Percentiles rank a stretch among this genome's conserved stretches.
Evolutionary conservation across 1,140 invertebrate genomes (phyloP).

Genomic region (Musca vetustissima): DNA sequence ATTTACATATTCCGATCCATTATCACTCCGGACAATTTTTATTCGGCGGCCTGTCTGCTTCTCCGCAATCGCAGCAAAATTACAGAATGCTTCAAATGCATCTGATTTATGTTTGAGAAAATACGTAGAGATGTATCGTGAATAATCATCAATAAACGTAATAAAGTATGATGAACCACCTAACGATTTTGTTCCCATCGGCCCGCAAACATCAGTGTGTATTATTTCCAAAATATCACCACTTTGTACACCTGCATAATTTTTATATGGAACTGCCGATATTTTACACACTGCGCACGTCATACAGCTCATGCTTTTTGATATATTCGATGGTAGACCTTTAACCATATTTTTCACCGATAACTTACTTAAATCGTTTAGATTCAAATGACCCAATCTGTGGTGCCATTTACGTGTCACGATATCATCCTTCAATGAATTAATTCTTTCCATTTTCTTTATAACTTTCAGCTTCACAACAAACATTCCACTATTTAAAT

Average conservation of each 20-base stretch:
- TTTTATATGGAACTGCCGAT: conserved; percentile 8
- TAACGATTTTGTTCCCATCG: conserved; percentile 37
- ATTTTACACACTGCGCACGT: conserved; percentile 16
- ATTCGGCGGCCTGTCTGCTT: conserved; percentile 41
- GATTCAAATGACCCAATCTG: conserved; percentile 3
- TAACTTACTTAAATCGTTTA: conserved; percentile 15
- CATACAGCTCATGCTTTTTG: not conserved
- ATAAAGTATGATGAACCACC: conserved; percentile 43
- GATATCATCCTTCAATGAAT: conserved; percentile 2
- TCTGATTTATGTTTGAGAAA: conserved; percentile 25
- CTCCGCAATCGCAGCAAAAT: conserved; percentile 26
- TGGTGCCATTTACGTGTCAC: conserved; percentile 10
- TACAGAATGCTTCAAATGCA: conserved; percentile 27
- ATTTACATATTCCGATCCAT: conserved; percentile 54
- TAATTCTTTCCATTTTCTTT: not conserved
- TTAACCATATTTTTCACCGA: conserved; percentile 13
- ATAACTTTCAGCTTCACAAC: conserved; percentile 4
- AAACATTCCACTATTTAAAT: conserved; percentile 2
- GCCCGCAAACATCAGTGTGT: conserved; percentile 45
- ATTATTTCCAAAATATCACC: conserved; percentile 17
- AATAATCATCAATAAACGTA: conserved; percentile 41
- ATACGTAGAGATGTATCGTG: not conserved
- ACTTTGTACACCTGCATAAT: not conserved
- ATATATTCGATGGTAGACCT: not conserved
- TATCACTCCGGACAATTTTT: conserved; percentile 47